phyloP scores from a whole-genome alignment of 2,888 invertebrate genomes.

The Frankliniella intonsa region DNA sequence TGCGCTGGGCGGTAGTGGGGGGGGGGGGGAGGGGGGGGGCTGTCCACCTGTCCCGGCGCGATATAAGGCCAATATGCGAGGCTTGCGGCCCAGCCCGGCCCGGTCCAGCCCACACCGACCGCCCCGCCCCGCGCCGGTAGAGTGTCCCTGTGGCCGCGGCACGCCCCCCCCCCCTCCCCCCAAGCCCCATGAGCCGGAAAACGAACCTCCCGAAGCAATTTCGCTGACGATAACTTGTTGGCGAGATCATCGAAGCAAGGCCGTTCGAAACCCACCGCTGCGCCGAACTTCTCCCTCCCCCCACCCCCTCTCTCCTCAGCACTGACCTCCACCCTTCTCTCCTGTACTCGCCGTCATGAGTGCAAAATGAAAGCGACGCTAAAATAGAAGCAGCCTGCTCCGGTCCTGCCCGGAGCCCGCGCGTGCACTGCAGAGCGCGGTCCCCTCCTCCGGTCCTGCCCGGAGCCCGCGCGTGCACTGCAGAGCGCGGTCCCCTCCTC shows the following conservation, averaged over 20 bases:
- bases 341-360: too few species aligned
- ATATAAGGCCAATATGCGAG: slow-evolving; percentile 13
- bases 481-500: too few species aligned
- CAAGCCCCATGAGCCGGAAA: background rate
- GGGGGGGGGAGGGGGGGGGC: background rate
- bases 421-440: too few species aligned
- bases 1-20: background rate
- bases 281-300: background rate
- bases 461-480: too few species aligned
- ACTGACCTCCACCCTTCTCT: too few species aligned
- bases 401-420: too few species aligned
- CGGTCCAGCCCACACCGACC: background rate
- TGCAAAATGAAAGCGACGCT: too few species aligned
- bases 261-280: background rate
- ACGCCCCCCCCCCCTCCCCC: background rate
- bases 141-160: background rate
- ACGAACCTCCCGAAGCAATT: background rate
- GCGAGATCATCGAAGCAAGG: background rate
- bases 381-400: too few species aligned
- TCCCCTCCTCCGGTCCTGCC: too few species aligned
- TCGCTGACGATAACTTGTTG: slow-evolving; percentile 1
- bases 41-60: background rate
- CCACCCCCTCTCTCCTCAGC: background rate
- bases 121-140: background rate
- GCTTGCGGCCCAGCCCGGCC: background rate